These are phyloP conservation scores for Synaphobranchus kaupii DNA, from an alignment of 2,797 vertebrate species.

Conservation along the genomic window DNA sequence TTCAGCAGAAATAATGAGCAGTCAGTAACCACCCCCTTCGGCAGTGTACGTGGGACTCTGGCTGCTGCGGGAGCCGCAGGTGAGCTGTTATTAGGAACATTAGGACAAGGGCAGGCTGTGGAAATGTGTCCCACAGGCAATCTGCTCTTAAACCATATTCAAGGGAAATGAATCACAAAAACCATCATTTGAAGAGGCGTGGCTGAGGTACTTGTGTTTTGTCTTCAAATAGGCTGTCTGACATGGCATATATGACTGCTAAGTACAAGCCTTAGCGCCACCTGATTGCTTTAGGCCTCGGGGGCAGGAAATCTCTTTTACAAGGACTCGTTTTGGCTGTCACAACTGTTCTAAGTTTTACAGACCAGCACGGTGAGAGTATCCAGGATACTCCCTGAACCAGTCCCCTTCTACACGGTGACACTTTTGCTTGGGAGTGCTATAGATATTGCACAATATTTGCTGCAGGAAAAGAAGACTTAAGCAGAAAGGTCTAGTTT, in stretches of 20 bases:
- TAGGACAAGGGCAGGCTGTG: neutral
- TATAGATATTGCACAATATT: neutral
- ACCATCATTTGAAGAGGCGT: slow-evolving; percentile 35
- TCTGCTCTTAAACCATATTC: slow-evolving; percentile 35
- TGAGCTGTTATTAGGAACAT: no score
- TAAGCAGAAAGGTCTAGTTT: neutral
- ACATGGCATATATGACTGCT: slow-evolving; percentile 55
- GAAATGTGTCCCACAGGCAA: slow-evolving; percentile 39
- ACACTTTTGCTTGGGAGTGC: neutral
- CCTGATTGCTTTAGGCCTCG: slow-evolving; percentile 45
- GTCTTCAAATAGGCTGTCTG: slow-evolving; percentile 51
- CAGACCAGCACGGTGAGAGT: slow-evolving; percentile 49
- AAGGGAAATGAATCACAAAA: slow-evolving; percentile 47
- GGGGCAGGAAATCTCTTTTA: slow-evolving; percentile 53
- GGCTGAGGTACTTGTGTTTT: slow-evolving; percentile 51
- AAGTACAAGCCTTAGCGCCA: slow-evolving; percentile 44
- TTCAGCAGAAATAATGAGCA: neutral
- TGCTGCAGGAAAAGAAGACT: neutral
- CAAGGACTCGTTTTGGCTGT: slow-evolving; percentile 53
- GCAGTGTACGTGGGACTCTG: neutral
- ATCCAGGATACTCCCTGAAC: slow-evolving; percentile 8
- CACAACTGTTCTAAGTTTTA: slow-evolving; percentile 56
- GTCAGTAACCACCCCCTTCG: neutral
- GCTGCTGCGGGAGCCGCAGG: neutral
- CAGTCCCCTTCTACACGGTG: neutral